A percentile compares a stretch with the other conserved stretches of the same genome.
Evolutionary conservation across 2,797 vertebrate genomes (phyloP).

Genomic region (Melanotaenia nigrans): DNA sequence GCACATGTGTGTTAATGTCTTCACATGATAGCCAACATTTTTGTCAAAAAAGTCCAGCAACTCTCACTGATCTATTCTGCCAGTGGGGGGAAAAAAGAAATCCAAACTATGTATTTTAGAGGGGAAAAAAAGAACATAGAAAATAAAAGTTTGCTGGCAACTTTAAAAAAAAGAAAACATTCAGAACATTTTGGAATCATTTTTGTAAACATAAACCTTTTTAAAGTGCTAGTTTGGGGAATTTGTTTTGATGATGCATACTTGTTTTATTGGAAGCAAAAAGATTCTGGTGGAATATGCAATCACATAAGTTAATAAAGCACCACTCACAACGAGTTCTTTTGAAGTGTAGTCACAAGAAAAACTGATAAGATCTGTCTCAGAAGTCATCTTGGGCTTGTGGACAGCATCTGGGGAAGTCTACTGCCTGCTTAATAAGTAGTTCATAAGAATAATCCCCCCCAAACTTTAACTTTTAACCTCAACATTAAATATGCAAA

Average conservation of each 20-base stretch:
- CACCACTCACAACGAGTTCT: too few species aligned
- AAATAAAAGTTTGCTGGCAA: slow-evolving; percentile 18
- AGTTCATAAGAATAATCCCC: too few species aligned
- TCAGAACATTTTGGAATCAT: background rate
- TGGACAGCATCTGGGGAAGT: background rate
- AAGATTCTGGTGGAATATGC: background rate
- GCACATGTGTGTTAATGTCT: background rate
- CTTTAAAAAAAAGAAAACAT: slow-evolving; percentile 21
- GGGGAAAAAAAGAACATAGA: slow-evolving; percentile 25
- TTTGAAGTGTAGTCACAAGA: background rate
- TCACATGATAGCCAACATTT: slow-evolving; percentile 16
- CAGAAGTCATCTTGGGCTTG: background rate
- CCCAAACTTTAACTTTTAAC: background rate
- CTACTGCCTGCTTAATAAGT: background rate
- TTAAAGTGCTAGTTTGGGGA: too few species aligned
- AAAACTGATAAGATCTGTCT: background rate
- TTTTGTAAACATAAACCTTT: background rate
- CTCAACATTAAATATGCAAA: background rate
- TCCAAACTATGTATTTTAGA: slow-evolving; percentile 26
- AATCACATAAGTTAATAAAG: background rate
- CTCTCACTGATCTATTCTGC: slow-evolving; percentile 36
- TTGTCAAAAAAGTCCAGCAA: slow-evolving; percentile 19
- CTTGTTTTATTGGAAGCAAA: background rate
- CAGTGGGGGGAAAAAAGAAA: slow-evolving; percentile 19
- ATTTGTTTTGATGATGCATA: too few species aligned